phyloP scores from a whole-genome alignment of 2,888 invertebrate genomes.

The Phorcus lineatus region DNA sequence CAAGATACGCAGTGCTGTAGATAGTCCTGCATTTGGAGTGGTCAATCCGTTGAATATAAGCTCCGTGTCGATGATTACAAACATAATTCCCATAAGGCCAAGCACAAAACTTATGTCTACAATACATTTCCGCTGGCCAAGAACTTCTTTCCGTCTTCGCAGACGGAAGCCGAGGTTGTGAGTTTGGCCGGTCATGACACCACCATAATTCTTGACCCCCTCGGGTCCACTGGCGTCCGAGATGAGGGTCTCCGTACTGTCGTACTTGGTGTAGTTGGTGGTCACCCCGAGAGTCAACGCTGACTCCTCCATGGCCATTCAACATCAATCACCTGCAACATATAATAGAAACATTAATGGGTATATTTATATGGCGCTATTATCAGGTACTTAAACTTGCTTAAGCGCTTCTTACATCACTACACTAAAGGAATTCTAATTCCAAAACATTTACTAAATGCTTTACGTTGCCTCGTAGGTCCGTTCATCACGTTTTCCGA shows the following conservation, averaged over 20 bases:
- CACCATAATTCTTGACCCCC: conserved; percentile 8
- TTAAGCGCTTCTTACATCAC: no score
- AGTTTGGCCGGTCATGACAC: conserved; percentile 36
- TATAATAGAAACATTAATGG: no score
- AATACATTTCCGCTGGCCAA: conserved; percentile 56
- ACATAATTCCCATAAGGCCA: conserved; percentile 52
- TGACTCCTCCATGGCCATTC: conserved; percentile 32
- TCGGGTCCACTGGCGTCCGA: conserved; percentile 36
- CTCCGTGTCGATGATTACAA: conserved; percentile 62
- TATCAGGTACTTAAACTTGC: no score
- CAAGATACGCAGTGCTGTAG: conserved; percentile 55
- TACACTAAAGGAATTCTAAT: no score
- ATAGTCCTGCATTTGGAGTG: conserved; percentile 42
- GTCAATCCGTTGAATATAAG: conserved; percentile 52
- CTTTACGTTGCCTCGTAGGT: no score
- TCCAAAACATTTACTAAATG: no score
- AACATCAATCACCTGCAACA: neutral
- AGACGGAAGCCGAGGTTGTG: conserved; percentile 59
- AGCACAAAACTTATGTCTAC: conserved; percentile 61
- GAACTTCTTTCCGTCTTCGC: conserved; percentile 58
- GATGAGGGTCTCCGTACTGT: conserved; percentile 60
- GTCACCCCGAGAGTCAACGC: conserved; percentile 35
- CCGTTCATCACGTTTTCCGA: no score
- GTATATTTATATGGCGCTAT: no score
- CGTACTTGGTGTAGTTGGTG: conserved; percentile 55